These are phyloP conservation scores for Lepilemur septentrionalis DNA, from an alignment of 2,797 vertebrate species.

Conservation along the genomic window DNA sequence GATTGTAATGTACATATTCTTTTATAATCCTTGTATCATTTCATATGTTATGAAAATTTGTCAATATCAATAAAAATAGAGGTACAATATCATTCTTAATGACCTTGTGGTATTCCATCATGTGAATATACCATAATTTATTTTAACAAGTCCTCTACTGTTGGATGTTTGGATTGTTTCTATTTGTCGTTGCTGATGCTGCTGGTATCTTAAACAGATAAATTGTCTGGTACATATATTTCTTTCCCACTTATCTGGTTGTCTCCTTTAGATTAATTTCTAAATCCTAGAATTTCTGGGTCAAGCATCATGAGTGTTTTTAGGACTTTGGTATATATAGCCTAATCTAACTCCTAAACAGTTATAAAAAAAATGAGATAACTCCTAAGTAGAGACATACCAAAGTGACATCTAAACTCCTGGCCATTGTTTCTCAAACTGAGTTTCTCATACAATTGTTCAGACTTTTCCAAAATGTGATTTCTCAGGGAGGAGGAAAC, in stretches of 20 bases:
- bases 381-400: neutral
- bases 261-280: constrained; percentile 8
- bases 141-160: neutral
- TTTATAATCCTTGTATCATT: neutral
- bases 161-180: neutral
- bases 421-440: neutral
- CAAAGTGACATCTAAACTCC: neutral
- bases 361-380: neutral
- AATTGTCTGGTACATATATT: neutral
- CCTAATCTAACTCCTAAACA: neutral
- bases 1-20: neutral
- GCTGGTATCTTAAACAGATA: neutral
- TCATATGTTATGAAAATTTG: neutral
- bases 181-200: neutral
- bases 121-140: neutral
- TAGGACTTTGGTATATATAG: neutral
- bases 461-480: neutral
- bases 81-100: neutral
- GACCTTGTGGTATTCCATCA: neutral
- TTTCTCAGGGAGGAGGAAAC: neutral
- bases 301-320: neutral
- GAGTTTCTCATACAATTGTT: neutral
- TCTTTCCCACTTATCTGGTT: neutral
- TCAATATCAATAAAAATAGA: neutral
- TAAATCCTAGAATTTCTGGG: neutral